phyloP scores from a whole-genome alignment of 2,797 vertebrate species.

The Crocodylus rhombifer region DNA sequence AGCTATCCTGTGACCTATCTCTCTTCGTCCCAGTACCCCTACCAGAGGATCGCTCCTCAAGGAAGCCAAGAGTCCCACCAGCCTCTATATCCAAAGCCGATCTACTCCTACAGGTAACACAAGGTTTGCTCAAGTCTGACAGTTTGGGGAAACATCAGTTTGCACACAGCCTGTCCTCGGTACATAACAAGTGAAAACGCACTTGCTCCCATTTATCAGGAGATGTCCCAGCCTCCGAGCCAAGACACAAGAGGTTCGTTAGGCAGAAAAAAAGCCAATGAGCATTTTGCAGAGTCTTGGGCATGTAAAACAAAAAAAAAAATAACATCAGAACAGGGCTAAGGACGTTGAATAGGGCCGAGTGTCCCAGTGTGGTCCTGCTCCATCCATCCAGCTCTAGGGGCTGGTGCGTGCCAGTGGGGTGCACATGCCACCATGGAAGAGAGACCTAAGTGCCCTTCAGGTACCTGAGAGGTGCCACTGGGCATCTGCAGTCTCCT shows the following conservation, averaged over 20 bases:
- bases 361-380: too few species aligned
- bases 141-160: background rate
- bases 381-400: too few species aligned
- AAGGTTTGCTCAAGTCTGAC: background rate
- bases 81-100: constrained; percentile 92
- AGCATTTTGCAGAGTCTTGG: background rate
- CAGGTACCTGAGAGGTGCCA: too few species aligned
- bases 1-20: constrained; percentile 83
- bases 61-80: constrained; percentile 83
- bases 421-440: too few species aligned
- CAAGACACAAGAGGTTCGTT: background rate
- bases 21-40: constrained; percentile 84
- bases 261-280: background rate
- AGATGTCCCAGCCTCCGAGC: constrained; percentile 16
- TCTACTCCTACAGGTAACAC: constrained; percentile 97
- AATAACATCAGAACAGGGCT: background rate
- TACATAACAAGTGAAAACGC: background rate
- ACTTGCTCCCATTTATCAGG: constrained; percentile 10
- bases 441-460: too few species aligned
- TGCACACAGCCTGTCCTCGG: background rate
- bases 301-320: background rate
- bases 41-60: constrained; percentile 85
- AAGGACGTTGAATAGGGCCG: background rate
- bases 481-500: background rate
- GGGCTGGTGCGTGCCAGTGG: too few species aligned